Evolutionary conservation across 2,888 invertebrate genomes (phyloP).

Genomic region (Drosophila subsilvestris): DNA sequence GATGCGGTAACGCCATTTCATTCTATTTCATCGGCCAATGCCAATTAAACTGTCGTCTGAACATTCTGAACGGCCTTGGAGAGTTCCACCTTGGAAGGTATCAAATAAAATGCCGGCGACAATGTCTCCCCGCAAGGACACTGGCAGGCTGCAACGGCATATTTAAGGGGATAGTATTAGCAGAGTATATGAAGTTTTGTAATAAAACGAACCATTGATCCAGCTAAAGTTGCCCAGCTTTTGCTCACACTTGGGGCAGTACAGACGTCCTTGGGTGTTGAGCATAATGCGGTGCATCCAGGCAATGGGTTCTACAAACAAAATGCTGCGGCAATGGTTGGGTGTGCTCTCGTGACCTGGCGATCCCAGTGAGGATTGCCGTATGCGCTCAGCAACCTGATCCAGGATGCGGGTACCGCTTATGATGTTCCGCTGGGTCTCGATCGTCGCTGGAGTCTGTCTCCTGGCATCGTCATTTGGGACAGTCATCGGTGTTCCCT

Average conservation of each 20-base stretch:
- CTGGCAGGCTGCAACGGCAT: slow-evolving; percentile 88
- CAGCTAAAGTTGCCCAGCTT: slow-evolving; percentile 96
- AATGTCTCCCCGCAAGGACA: slow-evolving; percentile 96
- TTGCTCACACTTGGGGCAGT: slow-evolving; percentile 92
- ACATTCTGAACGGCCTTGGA: slow-evolving; percentile 95
- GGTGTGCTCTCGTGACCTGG: slow-evolving; percentile 39
- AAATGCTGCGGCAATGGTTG: slow-evolving; percentile 88
- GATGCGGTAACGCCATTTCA: slow-evolving; percentile 3
- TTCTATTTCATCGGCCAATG: slow-evolving; percentile 2
- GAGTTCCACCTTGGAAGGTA: slow-evolving; percentile 95
- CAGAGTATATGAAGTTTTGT: neutral
- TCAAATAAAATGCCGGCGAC: slow-evolving; percentile 95
- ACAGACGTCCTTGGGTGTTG: slow-evolving; percentile 91
- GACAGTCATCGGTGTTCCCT: neutral
- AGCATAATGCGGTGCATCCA: slow-evolving; percentile 93
- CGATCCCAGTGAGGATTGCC: slow-evolving; percentile 72
- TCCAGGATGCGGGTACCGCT: slow-evolving; percentile 73
- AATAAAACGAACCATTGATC: slow-evolving; percentile 88
- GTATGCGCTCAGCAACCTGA: slow-evolving; percentile 78
- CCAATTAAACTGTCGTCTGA: slow-evolving; percentile 87
- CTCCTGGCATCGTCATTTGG: neutral
- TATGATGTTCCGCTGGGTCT: slow-evolving; percentile 15
- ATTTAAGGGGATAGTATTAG: neutral
- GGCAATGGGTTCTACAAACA: slow-evolving; percentile 94
- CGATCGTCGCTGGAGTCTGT: neutral